Percentiles rank a stretch among this genome's conserved stretches.
Conservation (phyloP, 2,113 vertebrate species). For the Paracanthobrama guichenoti region DNA sequence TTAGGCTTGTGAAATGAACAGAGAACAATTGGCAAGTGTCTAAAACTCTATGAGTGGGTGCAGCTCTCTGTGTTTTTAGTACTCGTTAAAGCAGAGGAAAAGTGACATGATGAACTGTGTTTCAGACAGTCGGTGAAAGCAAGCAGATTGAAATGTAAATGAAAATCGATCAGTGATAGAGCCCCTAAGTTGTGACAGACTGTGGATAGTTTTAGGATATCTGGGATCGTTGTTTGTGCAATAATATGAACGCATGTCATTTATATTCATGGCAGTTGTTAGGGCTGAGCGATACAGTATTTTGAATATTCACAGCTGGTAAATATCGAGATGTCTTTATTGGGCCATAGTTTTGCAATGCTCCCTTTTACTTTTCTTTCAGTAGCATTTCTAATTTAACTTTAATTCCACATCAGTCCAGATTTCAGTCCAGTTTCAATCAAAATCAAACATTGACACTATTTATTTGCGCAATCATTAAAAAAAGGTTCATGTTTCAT, state of each 20-base stretch:
- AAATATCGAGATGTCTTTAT: neutral
- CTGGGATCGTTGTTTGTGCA: neutral
- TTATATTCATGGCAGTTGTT: neutral
- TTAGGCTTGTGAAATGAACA: constrained; percentile 1
- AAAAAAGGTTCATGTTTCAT: neutral
- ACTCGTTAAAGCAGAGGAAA: neutral
- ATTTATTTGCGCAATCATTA: neutral
- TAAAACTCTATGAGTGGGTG: neutral
- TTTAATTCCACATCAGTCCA: neutral
- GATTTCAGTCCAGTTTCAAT: neutral
- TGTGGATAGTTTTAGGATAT: constrained; percentile 2
- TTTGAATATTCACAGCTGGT: neutral
- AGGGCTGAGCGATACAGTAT: neutral
- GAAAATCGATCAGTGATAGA: neutral
- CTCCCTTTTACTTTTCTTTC: neutral
- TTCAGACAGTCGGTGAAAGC: constrained; percentile 6
- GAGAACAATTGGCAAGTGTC: constrained; percentile 6
- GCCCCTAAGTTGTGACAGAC: neutral
- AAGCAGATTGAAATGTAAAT: constrained; percentile 19
- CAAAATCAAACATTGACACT: neutral
- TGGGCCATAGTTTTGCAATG: neutral
- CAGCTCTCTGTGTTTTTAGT: neutral
- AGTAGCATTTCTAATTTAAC: no score
- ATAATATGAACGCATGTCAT: neutral
- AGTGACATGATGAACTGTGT: neutral